phyloP scores from a whole-genome alignment of 1,140 invertebrate genomes.

The Cotesia vestalis region DNA sequence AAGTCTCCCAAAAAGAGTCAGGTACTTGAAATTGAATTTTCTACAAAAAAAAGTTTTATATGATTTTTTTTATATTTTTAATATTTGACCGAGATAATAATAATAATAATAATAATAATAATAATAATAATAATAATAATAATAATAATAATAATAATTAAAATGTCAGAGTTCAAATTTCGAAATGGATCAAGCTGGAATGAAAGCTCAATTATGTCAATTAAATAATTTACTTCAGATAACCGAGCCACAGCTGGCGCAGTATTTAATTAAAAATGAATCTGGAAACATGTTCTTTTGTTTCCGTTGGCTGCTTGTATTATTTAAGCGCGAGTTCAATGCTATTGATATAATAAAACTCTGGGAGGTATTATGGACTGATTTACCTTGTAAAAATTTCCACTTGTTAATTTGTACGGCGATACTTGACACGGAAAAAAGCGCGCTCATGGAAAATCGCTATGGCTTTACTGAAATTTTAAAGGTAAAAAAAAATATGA shows the following conservation, averaged over 20 bases:
- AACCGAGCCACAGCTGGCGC: conserved; percentile 83
- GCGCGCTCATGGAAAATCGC: conserved; percentile 85
- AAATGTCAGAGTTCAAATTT: conserved; percentile 86
- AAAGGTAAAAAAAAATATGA: conserved; percentile 72
- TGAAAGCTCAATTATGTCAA: conserved; percentile 91
- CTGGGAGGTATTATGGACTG: conserved; percentile 91
- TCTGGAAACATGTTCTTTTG: conserved; percentile 99
- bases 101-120: too few relatives aligned
- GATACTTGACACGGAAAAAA: conserved; percentile 88
- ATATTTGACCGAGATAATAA: too few relatives aligned
- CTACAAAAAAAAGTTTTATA: too few relatives aligned
- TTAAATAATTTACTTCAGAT: conserved; percentile 84
- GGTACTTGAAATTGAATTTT: conserved; percentile 43
- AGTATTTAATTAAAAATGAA: conserved; percentile 89
- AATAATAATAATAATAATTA: too few relatives aligned
- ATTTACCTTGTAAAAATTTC: conserved; percentile 91
- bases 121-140: too few relatives aligned
- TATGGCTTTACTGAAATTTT: conserved; percentile 97
- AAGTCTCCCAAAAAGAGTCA: conserved; percentile 61
- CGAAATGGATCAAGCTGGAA: conserved; percentile 96
- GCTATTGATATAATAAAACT: conserved; percentile 79
- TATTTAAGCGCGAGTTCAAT: conserved; percentile 84
- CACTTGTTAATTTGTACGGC: conserved; percentile 90
- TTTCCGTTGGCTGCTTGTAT: conserved; percentile 90
- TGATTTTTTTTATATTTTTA: too few relatives aligned